These are phyloP conservation scores for Hylyphantes graminicola DNA, from an alignment of 1,140 invertebrate species.

Conservation along the genomic window DNA sequence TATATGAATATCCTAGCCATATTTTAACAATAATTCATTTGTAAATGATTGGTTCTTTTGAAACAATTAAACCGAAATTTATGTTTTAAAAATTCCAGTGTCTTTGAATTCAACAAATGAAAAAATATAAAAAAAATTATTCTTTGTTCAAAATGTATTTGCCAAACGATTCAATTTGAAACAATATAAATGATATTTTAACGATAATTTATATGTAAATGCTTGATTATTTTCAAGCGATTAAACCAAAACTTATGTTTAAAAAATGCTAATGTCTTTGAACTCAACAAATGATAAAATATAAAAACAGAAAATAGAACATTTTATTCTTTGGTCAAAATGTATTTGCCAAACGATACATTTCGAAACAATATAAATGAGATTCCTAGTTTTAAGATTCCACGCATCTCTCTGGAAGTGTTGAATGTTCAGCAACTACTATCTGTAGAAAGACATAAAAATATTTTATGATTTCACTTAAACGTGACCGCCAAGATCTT, in stretches of 20 bases:
- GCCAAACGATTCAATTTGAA: conserved; percentile 10
- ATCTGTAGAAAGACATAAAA: conserved; percentile 25
- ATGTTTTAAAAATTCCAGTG: no score
- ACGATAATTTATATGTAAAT: no score
- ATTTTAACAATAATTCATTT: no score
- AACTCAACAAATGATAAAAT: neutral
- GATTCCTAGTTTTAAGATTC: conserved; percentile 19
- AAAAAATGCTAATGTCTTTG: no score
- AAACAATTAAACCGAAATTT: no score
- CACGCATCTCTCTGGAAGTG: neutral
- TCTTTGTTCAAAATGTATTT: conserved; percentile 1
- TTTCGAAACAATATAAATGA: conserved; percentile 24
- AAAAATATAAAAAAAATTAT: neutral
- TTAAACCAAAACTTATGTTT: no score
- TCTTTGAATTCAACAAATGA: neutral
- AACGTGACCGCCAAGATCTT: conserved; percentile 22
- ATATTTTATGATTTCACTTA: conserved; percentile 38
- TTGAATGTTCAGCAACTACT: conserved; percentile 5
- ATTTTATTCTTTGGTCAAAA: neutral
- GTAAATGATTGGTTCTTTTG: no score
- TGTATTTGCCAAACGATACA: conserved; percentile 11
- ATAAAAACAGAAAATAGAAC: neutral
- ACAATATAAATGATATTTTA: conserved; percentile 10
- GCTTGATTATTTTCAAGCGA: no score
- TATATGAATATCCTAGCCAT: no score